Evolutionary conservation across 2,888 invertebrate species (phyloP).

Genomic region (Drosophila phalerata): DNA sequence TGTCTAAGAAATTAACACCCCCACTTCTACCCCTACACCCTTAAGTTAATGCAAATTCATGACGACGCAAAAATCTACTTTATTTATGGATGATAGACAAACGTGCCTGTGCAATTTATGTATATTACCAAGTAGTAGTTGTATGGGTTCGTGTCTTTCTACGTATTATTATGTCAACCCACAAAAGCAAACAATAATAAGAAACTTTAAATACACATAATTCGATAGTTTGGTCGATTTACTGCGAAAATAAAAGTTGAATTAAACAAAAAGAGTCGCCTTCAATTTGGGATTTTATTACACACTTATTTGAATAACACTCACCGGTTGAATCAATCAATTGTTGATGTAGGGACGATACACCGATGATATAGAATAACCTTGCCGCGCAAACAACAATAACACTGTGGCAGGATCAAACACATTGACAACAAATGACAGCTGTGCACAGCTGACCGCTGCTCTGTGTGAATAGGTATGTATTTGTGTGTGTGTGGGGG

Average conservation of each 20-base stretch:
- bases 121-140: slow-evolving; percentile 17
- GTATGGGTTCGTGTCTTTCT: slow-evolving; percentile 27
- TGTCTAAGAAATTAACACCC: slow-evolving; percentile 45
- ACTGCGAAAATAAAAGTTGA: slow-evolving; percentile 49
- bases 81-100: slow-evolving; percentile 24
- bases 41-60: slow-evolving; percentile 26
- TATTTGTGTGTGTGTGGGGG: slow-evolving; percentile 20
- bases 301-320: slow-evolving; percentile 28
- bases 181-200: slow-evolving; percentile 21
- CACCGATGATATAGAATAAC: slow-evolving; percentile 21
- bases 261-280: slow-evolving; percentile 33
- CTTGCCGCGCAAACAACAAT: slow-evolving; percentile 51
- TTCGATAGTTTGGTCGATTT: slow-evolving; percentile 37
- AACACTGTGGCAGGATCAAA: slow-evolving; percentile 57
- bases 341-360: slow-evolving; percentile 27
- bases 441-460: slow-evolving; percentile 73
- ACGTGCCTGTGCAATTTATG: slow-evolving; percentile 44
- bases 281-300: background rate
- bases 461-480: slow-evolving; percentile 13
- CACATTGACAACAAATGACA: slow-evolving; percentile 71
- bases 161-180: slow-evolving; percentile 36
- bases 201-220: slow-evolving; percentile 15
- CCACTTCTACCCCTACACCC: slow-evolving; percentile 3
- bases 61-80: slow-evolving; percentile 32
- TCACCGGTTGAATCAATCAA: slow-evolving; percentile 52